Evolutionary conservation across 2,888 invertebrate species (phyloP).

Genomic region (Ischnus inquisitorius): DNA sequence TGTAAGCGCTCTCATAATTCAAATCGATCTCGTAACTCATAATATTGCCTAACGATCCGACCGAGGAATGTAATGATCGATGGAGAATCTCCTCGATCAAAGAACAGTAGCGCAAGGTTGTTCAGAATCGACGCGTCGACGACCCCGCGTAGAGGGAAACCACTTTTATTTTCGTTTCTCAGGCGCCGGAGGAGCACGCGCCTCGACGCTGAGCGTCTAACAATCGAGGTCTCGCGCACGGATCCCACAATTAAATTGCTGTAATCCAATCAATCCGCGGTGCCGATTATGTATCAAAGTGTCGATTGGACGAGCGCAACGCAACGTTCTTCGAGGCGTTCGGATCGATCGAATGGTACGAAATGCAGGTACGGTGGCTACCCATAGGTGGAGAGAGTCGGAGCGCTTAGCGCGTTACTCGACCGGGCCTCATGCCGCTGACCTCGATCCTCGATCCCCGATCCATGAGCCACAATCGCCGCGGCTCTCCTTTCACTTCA

Average conservation of each 20-base stretch:
- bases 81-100: constrained; percentile 55
- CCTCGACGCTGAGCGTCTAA: neutral
- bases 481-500: constrained; percentile 83
- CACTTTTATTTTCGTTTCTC: constrained; percentile 75
- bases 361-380: constrained; percentile 26
- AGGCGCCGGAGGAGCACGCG: neutral
- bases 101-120: constrained; percentile 77
- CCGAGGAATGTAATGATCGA: constrained; percentile 5
- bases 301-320: constrained; percentile 5
- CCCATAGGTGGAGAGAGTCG: constrained; percentile 43
- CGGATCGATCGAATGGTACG: constrained; percentile 12
- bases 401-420: constrained; percentile 62
- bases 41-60: constrained; percentile 14
- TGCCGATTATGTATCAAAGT: constrained; percentile 5
- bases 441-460: constrained; percentile 82
- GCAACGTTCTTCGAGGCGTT: neutral
- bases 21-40: constrained; percentile 27
- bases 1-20: neutral
- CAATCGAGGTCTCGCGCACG: neutral
- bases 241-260: neutral
- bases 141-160: constrained; percentile 41
- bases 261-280: neutral
- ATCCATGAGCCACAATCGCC: constrained; percentile 63
- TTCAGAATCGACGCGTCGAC: constrained; percentile 20
- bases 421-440: constrained; percentile 68